Base-by-base conservation (phyloP, 2,888 invertebrate genomes). In the Polymixis lichenea region DNA sequence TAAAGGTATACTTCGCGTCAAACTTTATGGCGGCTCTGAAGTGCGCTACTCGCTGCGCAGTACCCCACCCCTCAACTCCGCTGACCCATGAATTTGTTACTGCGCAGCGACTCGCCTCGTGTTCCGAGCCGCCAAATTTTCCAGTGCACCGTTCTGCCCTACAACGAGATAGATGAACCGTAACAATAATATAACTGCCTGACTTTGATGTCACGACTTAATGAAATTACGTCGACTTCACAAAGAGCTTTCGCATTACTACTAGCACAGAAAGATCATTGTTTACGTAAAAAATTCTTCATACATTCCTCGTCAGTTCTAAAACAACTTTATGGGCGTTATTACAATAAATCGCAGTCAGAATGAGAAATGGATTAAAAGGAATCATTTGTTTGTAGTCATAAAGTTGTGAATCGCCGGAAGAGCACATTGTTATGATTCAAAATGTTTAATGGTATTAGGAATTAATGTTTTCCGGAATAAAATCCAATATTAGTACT, bases 391-490 rank as follows among this genome's bases (percentile, higher is more conserved):
- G 84, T 88, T 83, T 80, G 68, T 55, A 76, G 62, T 64, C 67
- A 86, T 86, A 88, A 86, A 84, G 67, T 73, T 74, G 65, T 75
- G 71, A 66, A 88, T 84, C 72, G 61, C 69, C 84, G 87, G 87
- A 88, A 80, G 77, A 74, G 58, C 67, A 66, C 72, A 87, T 76
- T 86, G 84, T 84, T 86, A 84, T 80, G 84, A 86, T 84, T 66
- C 78, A 73, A 82, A n/a, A 79, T 72, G 77, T 84, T 84, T 77
- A 72, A 83, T 86, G 77, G 74, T 86, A 77, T 84, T 86, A 81
- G 38, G 51, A 72, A 86, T 86, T 86, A 80, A 88, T 84, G 81
- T 73, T 78, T 86, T 86, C 88, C 88, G 85, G 81, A 86, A 84
- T 84, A 80, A 84, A 84, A 87, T 72, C 84, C 81, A 76, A 80